Evolutionary conservation across 2,888 invertebrate genomes (phyloP), one percentile per base, ranked within the genome.

Genomic region (Drosophila engyochracea): DNA sequence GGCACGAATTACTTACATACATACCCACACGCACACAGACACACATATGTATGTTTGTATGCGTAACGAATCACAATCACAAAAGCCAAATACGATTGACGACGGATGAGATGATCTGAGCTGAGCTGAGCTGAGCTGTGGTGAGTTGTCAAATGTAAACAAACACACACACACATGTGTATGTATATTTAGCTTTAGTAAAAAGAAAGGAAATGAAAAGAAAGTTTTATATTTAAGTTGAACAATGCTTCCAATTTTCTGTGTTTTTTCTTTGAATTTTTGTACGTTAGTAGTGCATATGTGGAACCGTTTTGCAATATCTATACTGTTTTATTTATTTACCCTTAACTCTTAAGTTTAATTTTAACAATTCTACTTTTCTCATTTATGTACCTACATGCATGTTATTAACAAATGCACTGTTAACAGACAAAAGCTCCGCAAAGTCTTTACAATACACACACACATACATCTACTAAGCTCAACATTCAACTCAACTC

Each of bases 161-260:
- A 47, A 47, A 25, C 16, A 44, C 47, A 49, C n/a, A 39, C 22
- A 58, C 28, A 64, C 30, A 55, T 28, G 25, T 47, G 25, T 47
- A 47, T 47, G 9, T 47, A 47, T 16, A 47, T 57, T 57, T 64
- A 83, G 58, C 64, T 76, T 71, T 70, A 69, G 70, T 58, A 54
- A 67, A 47, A 16, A 35, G 14, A 35, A 35, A 76, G 70, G 70
- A 66, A 25, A n/a, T 19, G 54, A 25, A 9, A 53, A 54, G 28
- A n/a, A 22, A 64, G 37, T 19, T 28, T 57, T 63, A 76, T 47
- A 54, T 54, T 58, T 72, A 74, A 31, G 69, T 73, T 78, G 25
- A 65, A 60, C 79, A 64, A 76, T 83, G 84, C 83, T 83, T 86
- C 84, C 86, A 80, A 76, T 72, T 65, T 73, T 76, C 79, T 86